A percentile compares a stretch with the other conserved stretches of the same genome.
phyloP scores from a whole-genome alignment of 2,888 invertebrate genomes.

The Hyalella azteca region DNA sequence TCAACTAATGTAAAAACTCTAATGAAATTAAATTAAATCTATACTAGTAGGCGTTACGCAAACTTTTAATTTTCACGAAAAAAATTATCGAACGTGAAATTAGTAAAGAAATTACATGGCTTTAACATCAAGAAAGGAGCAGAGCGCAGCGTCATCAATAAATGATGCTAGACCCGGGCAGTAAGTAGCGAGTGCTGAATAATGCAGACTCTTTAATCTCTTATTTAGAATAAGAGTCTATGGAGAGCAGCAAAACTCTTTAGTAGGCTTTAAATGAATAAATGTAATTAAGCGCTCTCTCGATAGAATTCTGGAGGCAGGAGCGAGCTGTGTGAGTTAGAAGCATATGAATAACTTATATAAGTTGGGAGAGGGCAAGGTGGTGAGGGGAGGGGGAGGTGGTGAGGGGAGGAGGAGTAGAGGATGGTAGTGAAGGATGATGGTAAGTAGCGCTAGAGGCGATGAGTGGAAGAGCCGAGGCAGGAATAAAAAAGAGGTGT shows the following conservation, averaged over 20 bases:
- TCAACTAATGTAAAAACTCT: too few relatives aligned
- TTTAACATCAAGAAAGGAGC: neutral
- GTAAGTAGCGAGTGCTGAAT: neutral
- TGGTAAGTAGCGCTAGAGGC: neutral
- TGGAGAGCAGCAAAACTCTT: neutral
- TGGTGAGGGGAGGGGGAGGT: neutral
- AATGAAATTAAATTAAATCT: too few relatives aligned
- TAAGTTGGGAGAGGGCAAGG: neutral
- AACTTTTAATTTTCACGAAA: too few relatives aligned
- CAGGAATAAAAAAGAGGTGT: too few relatives aligned
- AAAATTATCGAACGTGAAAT: too few relatives aligned
- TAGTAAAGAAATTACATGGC: too few relatives aligned
- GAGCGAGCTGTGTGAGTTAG: neutral
- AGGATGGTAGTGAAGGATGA: neutral
- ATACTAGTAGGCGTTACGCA: too few relatives aligned
- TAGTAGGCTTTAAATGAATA: slow-evolving; percentile 24
- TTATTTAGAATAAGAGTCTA: neutral
- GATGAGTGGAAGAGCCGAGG: neutral
- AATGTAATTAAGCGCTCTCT: slow-evolving; percentile 13
- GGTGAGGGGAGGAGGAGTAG: neutral
- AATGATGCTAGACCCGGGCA: neutral
- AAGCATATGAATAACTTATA: neutral
- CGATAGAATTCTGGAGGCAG: slow-evolving; percentile 4
- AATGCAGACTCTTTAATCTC: neutral
- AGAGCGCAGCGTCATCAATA: neutral